Evolutionary conservation across 2,797 vertebrate genomes (phyloP), one percentile per base, ranked within the genome.

Genomic region (Sparidentex hasta): DNA sequence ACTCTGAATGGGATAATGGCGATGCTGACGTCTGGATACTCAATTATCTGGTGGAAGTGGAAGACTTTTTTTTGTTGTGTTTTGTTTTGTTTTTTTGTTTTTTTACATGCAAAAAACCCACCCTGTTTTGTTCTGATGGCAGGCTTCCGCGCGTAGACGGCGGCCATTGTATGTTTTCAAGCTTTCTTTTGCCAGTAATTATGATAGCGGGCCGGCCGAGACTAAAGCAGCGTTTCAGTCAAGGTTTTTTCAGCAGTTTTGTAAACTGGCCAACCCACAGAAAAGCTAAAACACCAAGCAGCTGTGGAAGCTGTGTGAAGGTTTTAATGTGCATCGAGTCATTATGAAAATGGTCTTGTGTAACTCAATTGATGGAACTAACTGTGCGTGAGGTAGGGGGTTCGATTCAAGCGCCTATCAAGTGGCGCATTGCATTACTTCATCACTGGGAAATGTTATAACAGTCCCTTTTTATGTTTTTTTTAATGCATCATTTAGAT

Each of bases 11-110:
- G 63, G 65, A 67, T 80, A 59, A 90, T 48, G 67, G 70, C 7
- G 46, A 52, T 14, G 63, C 65, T 76, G 47, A 73, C 7, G 33
- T 78, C 76, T 65, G 63, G 44, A 74, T 66, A 64, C 65, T 88
- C 83, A 87, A 76, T 87, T 75, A 81, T 54, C 77, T 58, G 55
- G 21, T 38, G 33, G 85, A 87, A 83, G 66, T 72, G 54, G 52
- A 84, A 47, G 70, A 76, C 81, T 79, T 83, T 38, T 69, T 33
- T 33, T 33, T 29, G n/a, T n/a, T n/a, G n/a, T n/a, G n/a, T n/a
- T n/a, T n/a, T n/a, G n/a, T n/a, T n/a, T n/a, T n/a, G n/a, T n/a
- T 79, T 83, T 38, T 69, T 33, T 33, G 6, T 29, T 33, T 33
- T 27, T 33, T 33, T 27, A 48, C 73, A 38, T 75, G 66, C 56